Base-by-base conservation (phyloP, 1,140 invertebrate genomes). In the Drosophila subobscura region DNA sequence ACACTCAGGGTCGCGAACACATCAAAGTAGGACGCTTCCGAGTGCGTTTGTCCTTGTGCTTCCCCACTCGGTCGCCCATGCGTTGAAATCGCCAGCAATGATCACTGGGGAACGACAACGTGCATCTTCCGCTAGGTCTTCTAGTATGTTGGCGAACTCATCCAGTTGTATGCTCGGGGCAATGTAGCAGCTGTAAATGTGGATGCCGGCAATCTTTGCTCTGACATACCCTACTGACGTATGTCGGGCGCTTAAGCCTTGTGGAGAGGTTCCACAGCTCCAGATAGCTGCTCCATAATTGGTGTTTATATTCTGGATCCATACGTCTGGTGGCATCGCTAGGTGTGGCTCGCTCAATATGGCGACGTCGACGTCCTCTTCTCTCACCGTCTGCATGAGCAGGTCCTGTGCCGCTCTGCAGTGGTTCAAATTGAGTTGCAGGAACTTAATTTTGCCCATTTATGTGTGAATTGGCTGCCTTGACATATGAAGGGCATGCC, bases 21-120 rank as follows among this genome's bases (percentile, higher is more conserved):
- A 4, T 29, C 29, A n/a, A 2, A 29, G 29, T 29, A 29, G 7
- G 29, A 8, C 29, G 29, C 29, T 29, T 29, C 29, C 29, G 29
- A 6, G 29, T 29, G 29, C 29, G 2, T 29, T 29, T 8, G 44
- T 60, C 5, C 12, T 41, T 5, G 10, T 10, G 41, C 57, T 51
- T 25, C 57, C 57, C 57, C 57, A 60, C n/a, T 42, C 27, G 5
- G 12, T 52, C 2, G 58, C 22, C 58, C 37, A 52, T 6, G 58
- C 58, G 20, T 60, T 60, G 14, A 60, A 60, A 25, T 51, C 29
- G 4, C 57, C 57, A 25, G 57, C 29, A 12, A 50, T 59, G 1
- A 59, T 41, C 4, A 44, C 5, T 20, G 27, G 14, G 14, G 57
- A 22, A n/a, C n/a, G 22, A 12, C 40, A 22, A 5, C 20, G 5